Evolutionary conservation across 2,113 vertebrate genomes (phyloP), one percentile per base, ranked within the genome.

Genomic region (Cyanistes caeruleus): DNA sequence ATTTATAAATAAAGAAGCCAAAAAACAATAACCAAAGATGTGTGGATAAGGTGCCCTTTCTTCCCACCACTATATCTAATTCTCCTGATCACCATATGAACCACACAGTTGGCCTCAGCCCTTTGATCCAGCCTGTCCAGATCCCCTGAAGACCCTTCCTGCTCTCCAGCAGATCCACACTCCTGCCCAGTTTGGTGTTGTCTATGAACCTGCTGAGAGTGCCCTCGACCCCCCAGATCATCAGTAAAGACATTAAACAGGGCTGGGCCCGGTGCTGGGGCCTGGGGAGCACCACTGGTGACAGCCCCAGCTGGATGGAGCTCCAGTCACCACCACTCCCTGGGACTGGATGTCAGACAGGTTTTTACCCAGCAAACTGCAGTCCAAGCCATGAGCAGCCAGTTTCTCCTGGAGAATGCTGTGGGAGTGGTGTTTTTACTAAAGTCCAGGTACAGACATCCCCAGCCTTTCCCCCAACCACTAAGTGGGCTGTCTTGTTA

Each of bases 381-480:
- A 43, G 43, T 43, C 43, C 15, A 43, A 43, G 43, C 43, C 43
- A 43, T 43, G 17, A 16, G 64, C 52, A 79, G n/a, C 33, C 64
- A 49, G 8, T 22, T 21, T 27, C 64, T 49, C 53, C 43, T 41
- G 78, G n/a, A 68, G 7, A 33, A 33, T 1, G 1, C 64, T 39
- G 11, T 41, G 53, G 35, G 24, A 41, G 4, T 2, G 2, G 11
- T 10, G 43, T 22, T 18, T 27, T 58, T 17, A 4, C 13, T 14
- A 3, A 49, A 41, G 18, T 1, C n/a, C 43, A 22, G n/a, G n/a
- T 1, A 11, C 8, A 41, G 14, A 28, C 18, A 49, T 2, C 44
- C n/a, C 11, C 28, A 48, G 35, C 14, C 28, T 28, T n/a, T 21
- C n/a, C 43, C 28, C 21, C n/a, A 48, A 2, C 7, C 27, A 2